phyloP scores from a whole-genome alignment of 92 coral and sea anemone genomes.

The Metridium senile region DNA sequence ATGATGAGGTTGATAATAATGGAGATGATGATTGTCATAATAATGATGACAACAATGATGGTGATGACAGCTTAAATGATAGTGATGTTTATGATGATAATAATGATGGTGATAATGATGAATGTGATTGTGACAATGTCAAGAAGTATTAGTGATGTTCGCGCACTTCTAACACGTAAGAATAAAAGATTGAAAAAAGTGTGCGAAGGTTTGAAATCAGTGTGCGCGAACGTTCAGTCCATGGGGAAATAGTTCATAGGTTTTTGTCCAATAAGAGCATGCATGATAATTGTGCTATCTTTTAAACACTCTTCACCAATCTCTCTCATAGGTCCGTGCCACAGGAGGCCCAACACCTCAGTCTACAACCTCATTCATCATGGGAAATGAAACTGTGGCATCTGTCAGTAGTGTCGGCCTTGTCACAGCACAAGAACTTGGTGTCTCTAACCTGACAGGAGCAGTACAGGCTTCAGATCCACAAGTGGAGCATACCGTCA shows the following conservation, averaged over 20 bases:
- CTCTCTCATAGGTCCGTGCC: slow-evolving; percentile 72
- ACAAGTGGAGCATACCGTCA: slow-evolving; percentile 70
- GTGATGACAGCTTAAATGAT: no score
- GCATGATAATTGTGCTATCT: neutral
- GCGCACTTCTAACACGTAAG: neutral
- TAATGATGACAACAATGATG: no score
- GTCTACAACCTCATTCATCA: slow-evolving; percentile 78
- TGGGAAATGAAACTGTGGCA: slow-evolving; percentile 87
- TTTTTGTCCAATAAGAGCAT: neutral
- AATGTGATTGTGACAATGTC: neutral
- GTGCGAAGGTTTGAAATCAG: no score
- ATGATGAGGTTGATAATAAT: no score
- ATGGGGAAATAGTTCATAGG: no score
- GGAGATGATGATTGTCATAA: no score
- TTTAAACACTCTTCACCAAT: neutral
- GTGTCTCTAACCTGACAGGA: slow-evolving; percentile 91
- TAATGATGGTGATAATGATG: no score
- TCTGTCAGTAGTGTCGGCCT: slow-evolving; percentile 90
- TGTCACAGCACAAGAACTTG: slow-evolving; percentile 77
- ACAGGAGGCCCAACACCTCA: slow-evolving; percentile 99
- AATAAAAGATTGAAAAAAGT: no score
- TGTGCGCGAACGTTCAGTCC: no score
- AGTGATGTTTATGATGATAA: no score
- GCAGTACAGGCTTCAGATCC: slow-evolving; percentile 87
- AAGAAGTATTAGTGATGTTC: neutral